phyloP scores from a whole-genome alignment of 2,113 vertebrate species.

The Rhinoderma darwinii region DNA sequence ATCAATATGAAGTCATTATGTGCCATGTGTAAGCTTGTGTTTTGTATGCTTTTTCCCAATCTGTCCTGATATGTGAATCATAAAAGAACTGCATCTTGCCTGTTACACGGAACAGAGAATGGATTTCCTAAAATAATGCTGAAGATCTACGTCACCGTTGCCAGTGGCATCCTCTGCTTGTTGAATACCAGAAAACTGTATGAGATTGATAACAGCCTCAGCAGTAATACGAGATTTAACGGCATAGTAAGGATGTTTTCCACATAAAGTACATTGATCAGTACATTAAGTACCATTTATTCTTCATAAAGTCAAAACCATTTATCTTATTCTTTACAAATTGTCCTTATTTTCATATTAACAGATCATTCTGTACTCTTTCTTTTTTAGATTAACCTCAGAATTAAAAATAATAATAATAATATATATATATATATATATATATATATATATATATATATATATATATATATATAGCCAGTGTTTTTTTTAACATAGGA shows the following conservation, averaged over 20 bases:
- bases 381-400: neutral
- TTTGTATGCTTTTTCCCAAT: conserved; percentile 14
- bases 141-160: conserved; percentile 46
- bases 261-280: neutral
- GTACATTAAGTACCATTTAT: neutral
- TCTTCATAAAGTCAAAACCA: neutral
- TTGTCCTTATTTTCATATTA: neutral
- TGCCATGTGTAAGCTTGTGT: conserved; percentile 33
- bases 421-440: no score
- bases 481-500: no score
- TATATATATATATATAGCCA: no score
- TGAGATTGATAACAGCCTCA: conserved; percentile 27
- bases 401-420: no score
- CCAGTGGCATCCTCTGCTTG: conserved; percentile 45
- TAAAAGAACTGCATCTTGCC: conserved; percentile 25
- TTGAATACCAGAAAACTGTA: conserved; percentile 32
- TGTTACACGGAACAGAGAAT: conserved; percentile 39
- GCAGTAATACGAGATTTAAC: conserved; percentile 4
- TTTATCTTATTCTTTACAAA: neutral
- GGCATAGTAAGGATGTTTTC: neutral
- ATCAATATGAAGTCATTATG: conserved; percentile 29
- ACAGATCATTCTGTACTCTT: neutral
- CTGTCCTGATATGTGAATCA: conserved; percentile 40
- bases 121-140: conserved; percentile 55
- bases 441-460: no score